Base-by-base conservation (phyloP, 2,888 invertebrate species). In the Eupithecia inturbata region DNA sequence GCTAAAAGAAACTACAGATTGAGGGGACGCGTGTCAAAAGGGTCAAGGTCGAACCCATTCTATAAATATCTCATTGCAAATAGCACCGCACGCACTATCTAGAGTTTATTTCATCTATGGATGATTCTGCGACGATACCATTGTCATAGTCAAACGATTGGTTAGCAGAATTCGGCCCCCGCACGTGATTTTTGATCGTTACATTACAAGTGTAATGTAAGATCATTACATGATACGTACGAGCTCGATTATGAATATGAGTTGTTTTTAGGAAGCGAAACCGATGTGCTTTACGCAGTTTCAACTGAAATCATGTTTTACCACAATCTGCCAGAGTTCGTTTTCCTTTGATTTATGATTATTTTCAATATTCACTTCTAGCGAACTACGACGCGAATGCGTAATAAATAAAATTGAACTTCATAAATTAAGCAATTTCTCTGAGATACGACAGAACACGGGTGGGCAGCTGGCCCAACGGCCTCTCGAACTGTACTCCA, bases 181-280 rank as follows among this genome's bases (percentile, higher is more conserved):
- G 73, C 68, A 68, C 69, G 68, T 22, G 67, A 68, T 36, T 70
- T 73, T 77, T 67, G 16, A 70, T 62, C 64, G 64, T 68, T 45
- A 76, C 68, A 33, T 68, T 45, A 76, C 68, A 33, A 64, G 67
- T 68, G 70, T 63, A 67, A 76, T 77, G 76, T 70, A 71, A 57
- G 41, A 72, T 73, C 66, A 75, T 78, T 77, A 77, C 74, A 63
- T 57, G 71, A 64, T 33, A 70, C 62, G 49, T 33, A 70, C 62
- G 49, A 31, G 22, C 53, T 22, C 67, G 36, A 67, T 70, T 67
- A 69, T 60, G 41, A 33, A 62, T 70, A 67, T 39, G 36, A 36
- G 16, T 45, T 63, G 62, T 70, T 70, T 73, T 67, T 49, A n/a
- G n/a, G 49, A 60, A 36, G 28, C 60, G 31, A 22, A 19, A 36